phyloP scores from a whole-genome alignment of 2,888 invertebrate species.

The Sarcophaga variegata region DNA sequence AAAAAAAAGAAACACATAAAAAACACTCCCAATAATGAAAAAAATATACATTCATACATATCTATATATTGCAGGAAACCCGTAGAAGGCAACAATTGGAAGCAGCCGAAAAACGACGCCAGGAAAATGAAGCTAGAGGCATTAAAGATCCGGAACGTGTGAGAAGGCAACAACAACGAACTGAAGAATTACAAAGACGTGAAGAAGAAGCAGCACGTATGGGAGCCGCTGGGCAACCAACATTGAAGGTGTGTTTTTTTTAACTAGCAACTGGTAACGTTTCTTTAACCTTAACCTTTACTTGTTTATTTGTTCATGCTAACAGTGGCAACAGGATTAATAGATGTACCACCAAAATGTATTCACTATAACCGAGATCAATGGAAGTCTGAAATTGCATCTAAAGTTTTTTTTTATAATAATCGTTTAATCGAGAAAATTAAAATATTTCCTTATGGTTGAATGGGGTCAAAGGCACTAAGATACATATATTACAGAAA shows the following conservation, averaged over 20 bases:
- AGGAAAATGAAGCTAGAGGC: constrained; percentile 85
- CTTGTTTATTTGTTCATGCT: constrained; percentile 42
- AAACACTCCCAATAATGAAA: background rate
- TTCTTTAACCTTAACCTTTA: constrained; percentile 24
- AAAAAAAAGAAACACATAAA: background rate
- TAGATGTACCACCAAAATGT: constrained; percentile 10
- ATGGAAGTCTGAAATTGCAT: constrained; percentile 54
- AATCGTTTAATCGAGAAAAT: background rate
- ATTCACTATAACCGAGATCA: constrained; percentile 6
- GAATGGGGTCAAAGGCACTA: constrained; percentile 39
- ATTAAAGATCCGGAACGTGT: constrained; percentile 86
- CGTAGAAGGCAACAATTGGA: constrained; percentile 86
- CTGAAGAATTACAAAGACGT: constrained; percentile 84
- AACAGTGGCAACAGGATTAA: constrained; percentile 78
- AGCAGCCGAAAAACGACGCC: constrained; percentile 86
- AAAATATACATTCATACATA: constrained; percentile 37
- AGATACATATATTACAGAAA: constrained; percentile 17
- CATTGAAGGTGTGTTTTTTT: constrained; percentile 71
- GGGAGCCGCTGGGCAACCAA: constrained; percentile 72
- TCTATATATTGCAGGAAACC: constrained; percentile 83
- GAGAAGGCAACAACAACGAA: constrained; percentile 84
- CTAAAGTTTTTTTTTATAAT: constrained; percentile 8
- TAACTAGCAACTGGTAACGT: background rate
- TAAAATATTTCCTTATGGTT: constrained; percentile 17
- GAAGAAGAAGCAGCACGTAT: constrained; percentile 82